Conservation (phyloP, 2,888 invertebrate species). For the Drosophila meridionalis region DNA sequence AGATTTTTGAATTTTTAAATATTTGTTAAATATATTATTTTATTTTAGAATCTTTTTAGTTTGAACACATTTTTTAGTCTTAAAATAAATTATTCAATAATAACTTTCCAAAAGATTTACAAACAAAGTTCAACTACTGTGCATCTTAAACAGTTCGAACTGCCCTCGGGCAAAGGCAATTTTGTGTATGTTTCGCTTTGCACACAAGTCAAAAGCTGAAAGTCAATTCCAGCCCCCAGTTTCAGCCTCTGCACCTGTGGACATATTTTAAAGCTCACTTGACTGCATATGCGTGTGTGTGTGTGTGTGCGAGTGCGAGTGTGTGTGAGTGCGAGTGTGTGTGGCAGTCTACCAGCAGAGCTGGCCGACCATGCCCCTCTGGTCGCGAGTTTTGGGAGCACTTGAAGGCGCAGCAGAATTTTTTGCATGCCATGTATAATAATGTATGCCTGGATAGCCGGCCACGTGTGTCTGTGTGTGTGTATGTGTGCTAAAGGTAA, state of each 20-base stretch:
- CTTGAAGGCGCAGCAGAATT: constrained; percentile 64
- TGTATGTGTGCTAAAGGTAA: constrained; percentile 63
- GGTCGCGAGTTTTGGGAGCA: constrained; percentile 46
- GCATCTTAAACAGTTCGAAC: not conserved
- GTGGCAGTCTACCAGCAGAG: constrained; percentile 16
- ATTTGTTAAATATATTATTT: too few species aligned
- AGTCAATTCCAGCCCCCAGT: constrained; percentile 69
- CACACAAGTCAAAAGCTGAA: constrained; percentile 75
- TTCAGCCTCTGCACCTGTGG: constrained; percentile 66
- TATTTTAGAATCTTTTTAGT: too few species aligned
- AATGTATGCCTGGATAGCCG: constrained; percentile 41
- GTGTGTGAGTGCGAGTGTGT: constrained; percentile 12
- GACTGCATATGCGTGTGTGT: constrained; percentile 22
- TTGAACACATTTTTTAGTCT: too few species aligned
- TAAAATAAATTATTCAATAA: too few species aligned
- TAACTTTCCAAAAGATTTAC: too few species aligned
- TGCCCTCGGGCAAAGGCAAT: constrained; percentile 43
- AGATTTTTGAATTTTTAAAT: too few species aligned
- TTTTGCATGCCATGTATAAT: constrained; percentile 62
- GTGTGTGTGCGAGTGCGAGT: constrained; percentile 10
- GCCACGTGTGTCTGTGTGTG: constrained; percentile 27
- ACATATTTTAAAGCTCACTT: constrained; percentile 71
- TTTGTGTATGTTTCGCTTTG: constrained; percentile 51
- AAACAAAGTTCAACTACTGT: too few species aligned
- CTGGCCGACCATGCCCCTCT: constrained; percentile 23